Percentiles rank a stretch among this genome's conserved stretches.
phyloP scores from a whole-genome alignment of 2,797 vertebrate species.

The Coilia nasus region DNA sequence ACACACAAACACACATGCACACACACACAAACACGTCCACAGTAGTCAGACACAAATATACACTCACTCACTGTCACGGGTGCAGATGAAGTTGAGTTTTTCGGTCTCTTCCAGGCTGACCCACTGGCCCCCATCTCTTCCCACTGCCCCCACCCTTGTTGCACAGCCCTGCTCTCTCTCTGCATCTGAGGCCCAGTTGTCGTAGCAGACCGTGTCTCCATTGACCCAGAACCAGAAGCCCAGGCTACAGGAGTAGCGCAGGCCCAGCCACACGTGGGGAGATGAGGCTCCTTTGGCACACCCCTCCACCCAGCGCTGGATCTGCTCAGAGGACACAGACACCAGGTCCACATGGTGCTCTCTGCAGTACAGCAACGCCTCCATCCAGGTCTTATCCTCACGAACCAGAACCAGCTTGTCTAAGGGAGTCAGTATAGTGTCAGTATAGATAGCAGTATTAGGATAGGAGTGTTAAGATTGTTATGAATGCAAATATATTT shows the following conservation, averaged over 20 bases:
- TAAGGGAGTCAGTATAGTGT: not conserved
- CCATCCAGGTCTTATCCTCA: conserved; percentile 35
- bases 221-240: conserved; percentile 32
- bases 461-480: too few relatives aligned
- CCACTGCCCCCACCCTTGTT: not conserved
- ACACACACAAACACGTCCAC: too few relatives aligned
- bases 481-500: too few relatives aligned
- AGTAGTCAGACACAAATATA: not conserved
- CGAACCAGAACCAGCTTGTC: conserved; percentile 29
- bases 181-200: conserved; percentile 23
- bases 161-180: too few relatives aligned
- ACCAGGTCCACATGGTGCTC: conserved; percentile 35
- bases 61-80: too few relatives aligned
- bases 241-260: conserved; percentile 17
- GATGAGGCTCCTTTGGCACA: not conserved
- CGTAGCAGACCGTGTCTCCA: conserved; percentile 27
- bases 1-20: too few relatives aligned
- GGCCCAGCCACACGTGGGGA: conserved; percentile 43
- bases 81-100: too few relatives aligned
- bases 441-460: not conserved
- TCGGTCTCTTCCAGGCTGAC: not conserved
- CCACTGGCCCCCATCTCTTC: not conserved
- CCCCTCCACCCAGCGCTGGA: conserved; percentile 25
- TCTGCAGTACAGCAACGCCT: conserved; percentile 37
- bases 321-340: conserved; percentile 32